Percentiles rank a stretch among this genome's conserved stretches.
Evolutionary conservation across 2,888 invertebrate genomes (phyloP).

Genomic region (Diplolepis rosae): DNA sequence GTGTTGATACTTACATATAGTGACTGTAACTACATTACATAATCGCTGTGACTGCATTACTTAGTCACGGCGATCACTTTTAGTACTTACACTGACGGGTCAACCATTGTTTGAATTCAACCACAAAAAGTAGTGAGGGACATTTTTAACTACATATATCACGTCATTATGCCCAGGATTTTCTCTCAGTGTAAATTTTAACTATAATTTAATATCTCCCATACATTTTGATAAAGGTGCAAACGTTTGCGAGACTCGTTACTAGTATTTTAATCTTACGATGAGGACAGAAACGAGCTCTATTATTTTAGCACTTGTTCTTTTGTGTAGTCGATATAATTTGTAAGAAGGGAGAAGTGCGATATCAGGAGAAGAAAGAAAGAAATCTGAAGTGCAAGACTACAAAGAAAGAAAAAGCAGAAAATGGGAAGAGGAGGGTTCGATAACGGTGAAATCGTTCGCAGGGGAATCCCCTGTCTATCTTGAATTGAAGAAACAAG

Average conservation of each 20-base stretch:
- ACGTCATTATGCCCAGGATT: no score
- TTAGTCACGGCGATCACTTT: no score
- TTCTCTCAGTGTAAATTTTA: no score
- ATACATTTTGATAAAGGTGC: no score
- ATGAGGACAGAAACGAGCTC: slow-evolving; percentile 48
- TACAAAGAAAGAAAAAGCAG: slow-evolving; percentile 23
- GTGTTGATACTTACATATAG: no score
- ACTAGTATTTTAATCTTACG: slow-evolving; percentile 10
- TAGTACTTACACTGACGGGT: no score
- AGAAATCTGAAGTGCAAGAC: slow-evolving; percentile 6
- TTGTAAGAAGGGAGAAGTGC: slow-evolving; percentile 38
- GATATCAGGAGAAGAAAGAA: slow-evolving; percentile 7
- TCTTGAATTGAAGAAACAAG: slow-evolving; percentile 13
- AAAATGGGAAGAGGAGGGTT: slow-evolving; percentile 22
- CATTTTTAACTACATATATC: no score
- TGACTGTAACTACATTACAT: no score
- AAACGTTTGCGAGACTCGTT: not conserved
- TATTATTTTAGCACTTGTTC: slow-evolving; percentile 50
- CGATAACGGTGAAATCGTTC: slow-evolving; percentile 33
- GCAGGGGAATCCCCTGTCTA: slow-evolving; percentile 28
- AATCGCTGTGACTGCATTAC: no score
- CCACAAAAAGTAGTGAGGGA: no score
- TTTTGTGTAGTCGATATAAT: slow-evolving; percentile 52
- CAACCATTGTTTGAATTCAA: no score
- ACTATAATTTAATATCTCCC: no score